A percentile compares a stretch with the other conserved stretches of the same genome.
phyloP scores from a whole-genome alignment of 37 sponge, comb jelly and placozoan genomes.

The Diacarnus erythraeanus region DNA sequence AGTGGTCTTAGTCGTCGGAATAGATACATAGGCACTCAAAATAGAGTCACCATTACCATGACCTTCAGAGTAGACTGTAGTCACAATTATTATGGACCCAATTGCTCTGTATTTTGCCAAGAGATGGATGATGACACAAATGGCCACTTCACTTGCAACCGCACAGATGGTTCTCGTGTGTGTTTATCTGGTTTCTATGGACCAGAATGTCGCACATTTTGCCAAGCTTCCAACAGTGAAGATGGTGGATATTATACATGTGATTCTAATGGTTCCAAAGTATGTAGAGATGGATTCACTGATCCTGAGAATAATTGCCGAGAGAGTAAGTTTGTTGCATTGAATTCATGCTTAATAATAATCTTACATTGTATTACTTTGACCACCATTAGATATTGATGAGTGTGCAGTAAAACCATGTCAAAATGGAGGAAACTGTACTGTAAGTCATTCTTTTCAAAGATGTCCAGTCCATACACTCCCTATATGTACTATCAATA shows the following conservation, averaged over 20 bases:
- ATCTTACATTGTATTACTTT: no score
- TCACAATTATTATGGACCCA: neutral
- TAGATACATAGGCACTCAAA: neutral
- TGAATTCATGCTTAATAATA: no score
- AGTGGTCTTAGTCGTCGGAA: neutral
- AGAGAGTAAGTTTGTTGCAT: slow-evolving; percentile 7
- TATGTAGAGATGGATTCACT: neutral
- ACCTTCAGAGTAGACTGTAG: slow-evolving; percentile 2
- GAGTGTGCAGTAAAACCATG: slow-evolving; percentile 22
- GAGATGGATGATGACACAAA: neutral
- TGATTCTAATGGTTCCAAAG: neutral
- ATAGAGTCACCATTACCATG: neutral
- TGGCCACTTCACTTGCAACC: slow-evolving; percentile 16
- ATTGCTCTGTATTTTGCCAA: neutral
- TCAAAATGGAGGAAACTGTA: slow-evolving; percentile 20
- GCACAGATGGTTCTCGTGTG: neutral
- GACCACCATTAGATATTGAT: slow-evolving; percentile 23
- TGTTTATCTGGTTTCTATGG: slow-evolving; percentile 7
- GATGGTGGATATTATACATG: slow-evolving; percentile 19
- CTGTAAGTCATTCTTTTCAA: slow-evolving; percentile 9
- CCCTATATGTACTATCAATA: no score
- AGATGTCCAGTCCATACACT: no score
- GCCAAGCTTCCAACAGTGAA: neutral
- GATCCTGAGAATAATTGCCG: slow-evolving; percentile 5
- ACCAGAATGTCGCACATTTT: slow-evolving; percentile 5